Percentiles rank a stretch among this genome's conserved stretches.
Evolutionary conservation across 2,113 vertebrate species (phyloP).

Genomic region (Miniopterus natalensis): DNA sequence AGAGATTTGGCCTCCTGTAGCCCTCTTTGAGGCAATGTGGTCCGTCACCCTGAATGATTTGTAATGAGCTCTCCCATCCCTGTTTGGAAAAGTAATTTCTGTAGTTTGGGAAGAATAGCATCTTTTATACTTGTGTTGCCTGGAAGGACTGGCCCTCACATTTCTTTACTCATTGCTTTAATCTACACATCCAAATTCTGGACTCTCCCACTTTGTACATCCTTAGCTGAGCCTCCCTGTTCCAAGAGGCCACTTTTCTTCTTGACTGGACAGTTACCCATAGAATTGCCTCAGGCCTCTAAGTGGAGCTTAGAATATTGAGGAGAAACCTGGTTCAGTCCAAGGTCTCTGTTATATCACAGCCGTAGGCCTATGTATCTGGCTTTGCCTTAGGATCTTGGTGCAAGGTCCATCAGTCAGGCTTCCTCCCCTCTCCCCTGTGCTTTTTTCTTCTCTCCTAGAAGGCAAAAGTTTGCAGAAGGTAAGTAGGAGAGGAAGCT

Average conservation of each 20-base stretch:
- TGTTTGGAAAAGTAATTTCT: constrained; percentile 5
- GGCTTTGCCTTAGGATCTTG: background rate
- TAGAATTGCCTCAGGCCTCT: constrained; percentile 5
- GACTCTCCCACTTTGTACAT: background rate
- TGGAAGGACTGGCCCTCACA: background rate
- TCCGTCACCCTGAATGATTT: background rate
- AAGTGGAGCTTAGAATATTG: background rate
- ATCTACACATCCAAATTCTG: background rate
- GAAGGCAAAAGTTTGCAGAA: background rate
- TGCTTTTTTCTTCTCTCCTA: background rate
- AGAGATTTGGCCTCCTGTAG: background rate
- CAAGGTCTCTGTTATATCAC: background rate
- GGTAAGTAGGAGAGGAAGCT: background rate
- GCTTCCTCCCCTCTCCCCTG: background rate
- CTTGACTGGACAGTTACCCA: constrained; percentile 29
- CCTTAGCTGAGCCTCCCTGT: constrained; percentile 51
- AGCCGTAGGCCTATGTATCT: background rate
- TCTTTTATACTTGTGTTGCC: background rate
- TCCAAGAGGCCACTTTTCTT: constrained; percentile 33
- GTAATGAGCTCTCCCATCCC: background rate
- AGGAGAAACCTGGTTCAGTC: constrained; percentile 16
- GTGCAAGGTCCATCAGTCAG: background rate
- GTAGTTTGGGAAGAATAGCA: background rate
- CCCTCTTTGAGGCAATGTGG: background rate
- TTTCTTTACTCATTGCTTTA: background rate